These are phyloP conservation scores for Chloroclysta siterata DNA, from an alignment of 2,888 invertebrate genomes.

Conservation along the genomic window DNA sequence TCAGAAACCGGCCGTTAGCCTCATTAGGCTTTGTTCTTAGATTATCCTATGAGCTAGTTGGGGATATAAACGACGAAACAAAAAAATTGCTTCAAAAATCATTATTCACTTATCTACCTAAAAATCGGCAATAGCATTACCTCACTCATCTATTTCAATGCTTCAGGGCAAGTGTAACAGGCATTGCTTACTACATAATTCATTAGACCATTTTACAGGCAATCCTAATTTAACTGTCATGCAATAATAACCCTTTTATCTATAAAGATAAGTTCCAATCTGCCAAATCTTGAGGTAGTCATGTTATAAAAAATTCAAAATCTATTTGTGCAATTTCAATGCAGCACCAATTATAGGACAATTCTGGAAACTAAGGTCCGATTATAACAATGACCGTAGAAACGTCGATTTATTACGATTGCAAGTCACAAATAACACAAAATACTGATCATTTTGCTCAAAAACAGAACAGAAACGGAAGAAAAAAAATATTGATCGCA, in stretches of 20 bases:
- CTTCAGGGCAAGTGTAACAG: constrained; percentile 21
- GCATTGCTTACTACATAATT: constrained; percentile 11
- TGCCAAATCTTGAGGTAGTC: constrained; percentile 80
- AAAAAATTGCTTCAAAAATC: constrained; percentile 3
- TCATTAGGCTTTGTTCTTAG: not conserved
- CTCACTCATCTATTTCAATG: not conserved
- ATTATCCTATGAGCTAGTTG: not conserved
- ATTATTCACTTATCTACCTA: constrained; percentile 5
- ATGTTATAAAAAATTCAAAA: constrained; percentile 55
- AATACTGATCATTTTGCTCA: constrained; percentile 56
- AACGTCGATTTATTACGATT: constrained; percentile 35
- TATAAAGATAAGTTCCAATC: constrained; percentile 52
- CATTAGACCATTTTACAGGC: constrained; percentile 9
- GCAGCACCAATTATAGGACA: constrained; percentile 56
- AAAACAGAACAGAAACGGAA: constrained; percentile 39
- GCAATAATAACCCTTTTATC: constrained; percentile 30
- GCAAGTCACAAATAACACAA: constrained; percentile 39
- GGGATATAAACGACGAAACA: not conserved
- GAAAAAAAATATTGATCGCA: constrained; percentile 50
- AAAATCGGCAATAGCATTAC: not conserved
- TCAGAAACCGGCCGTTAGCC: too few species aligned
- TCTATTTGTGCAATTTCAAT: constrained; percentile 58
- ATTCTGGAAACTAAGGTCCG: constrained; percentile 23
- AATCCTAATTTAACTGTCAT: constrained; percentile 30
- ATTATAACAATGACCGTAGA: constrained; percentile 19